Evolutionary conservation across 2,888 invertebrate genomes (phyloP).

Genomic region (Metellina segmentata): DNA sequence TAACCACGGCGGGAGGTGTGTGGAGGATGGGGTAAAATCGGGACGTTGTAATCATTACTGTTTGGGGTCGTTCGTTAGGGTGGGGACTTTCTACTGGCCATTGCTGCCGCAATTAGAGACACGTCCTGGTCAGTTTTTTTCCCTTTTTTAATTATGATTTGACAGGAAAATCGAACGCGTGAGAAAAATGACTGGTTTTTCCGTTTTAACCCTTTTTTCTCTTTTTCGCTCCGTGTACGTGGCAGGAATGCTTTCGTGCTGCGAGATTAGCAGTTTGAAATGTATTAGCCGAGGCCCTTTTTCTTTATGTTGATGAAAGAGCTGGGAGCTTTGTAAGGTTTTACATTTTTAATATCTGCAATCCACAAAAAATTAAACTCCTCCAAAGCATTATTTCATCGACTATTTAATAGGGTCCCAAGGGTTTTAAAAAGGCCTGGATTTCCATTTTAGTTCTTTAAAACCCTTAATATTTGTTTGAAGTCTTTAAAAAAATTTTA

Average conservation of each 20-base stretch:
- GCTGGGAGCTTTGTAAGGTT: too few species aligned
- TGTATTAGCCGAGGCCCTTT: too few species aligned
- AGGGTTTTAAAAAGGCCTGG: too few species aligned
- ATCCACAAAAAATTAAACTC: too few species aligned
- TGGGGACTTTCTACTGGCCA: slow-evolving; percentile 45
- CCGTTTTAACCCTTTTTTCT: slow-evolving; percentile 28
- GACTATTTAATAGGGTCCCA: too few species aligned
- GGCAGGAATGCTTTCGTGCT: neutral
- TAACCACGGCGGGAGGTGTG: neutral
- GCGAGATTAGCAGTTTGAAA: too few species aligned
- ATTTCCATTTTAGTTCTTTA: too few species aligned
- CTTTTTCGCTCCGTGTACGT: neutral
- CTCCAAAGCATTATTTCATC: too few species aligned
- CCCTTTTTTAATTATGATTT: slow-evolving; percentile 57
- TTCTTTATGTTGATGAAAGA: too few species aligned
- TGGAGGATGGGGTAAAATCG: neutral
- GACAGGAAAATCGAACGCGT: slow-evolving; percentile 47
- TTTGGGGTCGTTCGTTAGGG: slow-evolving; percentile 56
- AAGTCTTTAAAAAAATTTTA: too few species aligned
- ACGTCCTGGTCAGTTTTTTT: slow-evolving; percentile 37
- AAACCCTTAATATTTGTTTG: too few species aligned
- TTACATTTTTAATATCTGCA: too few species aligned
- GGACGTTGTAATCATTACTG: slow-evolving; percentile 57
- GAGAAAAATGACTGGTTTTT: slow-evolving; percentile 34
- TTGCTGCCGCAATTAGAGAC: slow-evolving; percentile 63